Conservation (phyloP, 2,797 vertebrate genomes). For the Mus spretus region DNA sequence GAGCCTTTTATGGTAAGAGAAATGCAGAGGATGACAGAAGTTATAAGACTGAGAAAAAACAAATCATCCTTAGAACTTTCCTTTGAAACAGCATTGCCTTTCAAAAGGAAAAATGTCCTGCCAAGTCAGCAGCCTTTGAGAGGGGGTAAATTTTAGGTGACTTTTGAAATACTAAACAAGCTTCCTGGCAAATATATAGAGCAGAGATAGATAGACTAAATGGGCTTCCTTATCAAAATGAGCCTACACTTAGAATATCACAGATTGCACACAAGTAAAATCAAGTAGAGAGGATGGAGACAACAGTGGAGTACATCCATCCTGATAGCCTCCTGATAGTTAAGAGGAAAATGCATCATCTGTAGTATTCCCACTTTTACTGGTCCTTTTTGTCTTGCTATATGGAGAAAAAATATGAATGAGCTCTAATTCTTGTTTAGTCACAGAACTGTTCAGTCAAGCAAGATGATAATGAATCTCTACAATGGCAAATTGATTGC, state of each 20-base stretch:
- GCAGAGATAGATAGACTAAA: constrained; percentile 1
- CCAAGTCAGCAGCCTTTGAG: constrained; percentile 79
- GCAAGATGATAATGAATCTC: constrained; percentile 73
- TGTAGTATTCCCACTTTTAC: neutral
- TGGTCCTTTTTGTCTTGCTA: constrained; percentile 9
- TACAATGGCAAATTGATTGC: constrained; percentile 48
- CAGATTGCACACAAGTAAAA: constrained; percentile 59
- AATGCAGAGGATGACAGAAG: constrained; percentile 77
- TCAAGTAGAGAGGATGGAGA: neutral
- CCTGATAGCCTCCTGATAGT: neutral
- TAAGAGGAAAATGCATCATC: neutral
- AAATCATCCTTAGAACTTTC: constrained; percentile 82
- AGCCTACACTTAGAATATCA: constrained; percentile 58
- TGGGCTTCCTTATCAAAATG: constrained; percentile 68
- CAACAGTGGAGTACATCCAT: constrained; percentile 6
- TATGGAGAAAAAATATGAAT: constrained; percentile 33
- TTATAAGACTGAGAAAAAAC: constrained; percentile 76
- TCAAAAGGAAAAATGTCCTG: constrained; percentile 76
- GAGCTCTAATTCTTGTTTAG: constrained; percentile 66
- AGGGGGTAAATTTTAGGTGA: neutral
- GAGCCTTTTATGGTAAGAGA: constrained; percentile 72
- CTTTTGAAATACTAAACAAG: constrained; percentile 64
- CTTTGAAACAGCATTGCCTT: constrained; percentile 78
- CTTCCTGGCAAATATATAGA: neutral
- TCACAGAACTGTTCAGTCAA: constrained; percentile 59